Conservation (phyloP, 2,113 vertebrate species). For the Marcusenius ussheri region DNA sequence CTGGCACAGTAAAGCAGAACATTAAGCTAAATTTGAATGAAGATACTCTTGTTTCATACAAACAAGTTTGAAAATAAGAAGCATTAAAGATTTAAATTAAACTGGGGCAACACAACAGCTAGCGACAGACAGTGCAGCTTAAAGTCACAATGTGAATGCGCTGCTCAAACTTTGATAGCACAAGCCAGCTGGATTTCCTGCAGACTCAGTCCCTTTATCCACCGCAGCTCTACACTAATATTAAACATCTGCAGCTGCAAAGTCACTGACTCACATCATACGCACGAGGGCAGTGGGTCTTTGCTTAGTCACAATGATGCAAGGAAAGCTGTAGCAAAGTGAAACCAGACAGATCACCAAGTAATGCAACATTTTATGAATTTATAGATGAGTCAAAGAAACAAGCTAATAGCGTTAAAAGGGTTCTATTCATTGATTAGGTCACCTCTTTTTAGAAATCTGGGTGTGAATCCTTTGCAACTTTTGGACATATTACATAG, state of each 20-base stretch:
- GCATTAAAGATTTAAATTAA: slow-evolving; percentile 26
- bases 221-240: slow-evolving; percentile 44
- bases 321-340: neutral
- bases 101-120: slow-evolving; percentile 27
- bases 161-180: slow-evolving; percentile 51
- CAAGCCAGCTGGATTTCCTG: slow-evolving; percentile 57
- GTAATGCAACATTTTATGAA: neutral
- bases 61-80: slow-evolving; percentile 13
- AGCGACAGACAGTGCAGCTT: slow-evolving; percentile 41
- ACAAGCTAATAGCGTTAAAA: neutral
- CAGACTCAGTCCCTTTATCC: slow-evolving; percentile 33
- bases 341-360: neutral
- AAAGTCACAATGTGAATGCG: slow-evolving; percentile 58
- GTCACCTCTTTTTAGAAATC: neutral
- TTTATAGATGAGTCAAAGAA: neutral
- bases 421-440: neutral
- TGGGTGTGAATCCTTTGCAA: neutral
- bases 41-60: neutral
- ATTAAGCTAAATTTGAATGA: neutral
- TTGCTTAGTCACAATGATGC: slow-evolving; percentile 1
- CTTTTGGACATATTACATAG: neutral
- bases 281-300: neutral
- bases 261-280: neutral
- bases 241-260: slow-evolving; percentile 1
- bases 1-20: neutral